These are phyloP conservation scores for Halcyon leucocephala DNA, from an alignment of 2,797 vertebrate genomes.

Conservation along the genomic window DNA sequence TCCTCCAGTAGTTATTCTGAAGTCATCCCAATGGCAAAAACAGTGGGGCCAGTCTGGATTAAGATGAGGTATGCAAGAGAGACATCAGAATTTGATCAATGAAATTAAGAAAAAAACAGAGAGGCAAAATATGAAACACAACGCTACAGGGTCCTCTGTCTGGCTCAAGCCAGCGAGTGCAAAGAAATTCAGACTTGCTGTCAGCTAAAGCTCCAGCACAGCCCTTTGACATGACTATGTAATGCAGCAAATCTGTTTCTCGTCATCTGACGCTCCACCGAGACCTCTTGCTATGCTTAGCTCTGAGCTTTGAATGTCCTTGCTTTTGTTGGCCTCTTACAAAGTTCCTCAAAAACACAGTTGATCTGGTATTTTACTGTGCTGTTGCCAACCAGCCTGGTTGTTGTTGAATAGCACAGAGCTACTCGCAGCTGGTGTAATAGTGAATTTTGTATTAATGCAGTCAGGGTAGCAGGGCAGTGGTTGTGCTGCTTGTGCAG, in stretches of 20 bases:
- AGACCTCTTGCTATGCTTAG: slow-evolving; percentile 57
- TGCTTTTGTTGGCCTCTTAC: slow-evolving; percentile 50
- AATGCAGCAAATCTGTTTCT: slow-evolving; percentile 65
- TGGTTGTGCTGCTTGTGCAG: not conserved
- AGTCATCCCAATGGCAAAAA: not conserved
- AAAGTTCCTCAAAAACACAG: slow-evolving; percentile 6
- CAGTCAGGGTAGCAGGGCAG: not conserved
- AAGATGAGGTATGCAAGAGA: not conserved
- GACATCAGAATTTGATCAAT: not conserved
- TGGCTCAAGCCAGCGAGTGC: not conserved
- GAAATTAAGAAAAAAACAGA: not conserved
- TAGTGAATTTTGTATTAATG: not conserved
- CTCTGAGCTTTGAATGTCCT: slow-evolving; percentile 41
- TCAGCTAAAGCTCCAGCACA: slow-evolving; percentile 46
- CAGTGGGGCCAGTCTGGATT: not conserved
- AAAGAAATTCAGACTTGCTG: slow-evolving; percentile 17
- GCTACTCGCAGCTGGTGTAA: not conserved
- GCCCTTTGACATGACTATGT: slow-evolving; percentile 47
- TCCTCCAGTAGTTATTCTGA: not conserved
- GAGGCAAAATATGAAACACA: not conserved
- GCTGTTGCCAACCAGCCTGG: not conserved
- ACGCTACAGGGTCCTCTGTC: not conserved
- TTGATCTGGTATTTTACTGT: not conserved
- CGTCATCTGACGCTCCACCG: slow-evolving; percentile 21
- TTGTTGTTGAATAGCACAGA: not conserved